phyloP scores from a whole-genome alignment of 2,113 vertebrate species.

The Perognathus longimembris region DNA sequence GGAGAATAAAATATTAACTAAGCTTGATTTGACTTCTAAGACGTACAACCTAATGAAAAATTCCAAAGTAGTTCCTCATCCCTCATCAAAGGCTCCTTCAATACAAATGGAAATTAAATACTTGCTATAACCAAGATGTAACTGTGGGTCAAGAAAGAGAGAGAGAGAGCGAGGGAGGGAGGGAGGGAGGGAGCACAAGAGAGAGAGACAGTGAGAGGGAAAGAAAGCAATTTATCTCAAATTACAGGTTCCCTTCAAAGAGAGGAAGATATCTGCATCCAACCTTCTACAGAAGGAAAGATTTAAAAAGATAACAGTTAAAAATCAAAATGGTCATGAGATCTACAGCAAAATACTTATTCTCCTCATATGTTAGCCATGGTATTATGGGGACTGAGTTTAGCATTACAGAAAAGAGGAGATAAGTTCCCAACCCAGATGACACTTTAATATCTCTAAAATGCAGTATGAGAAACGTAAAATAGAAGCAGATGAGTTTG shows the following conservation, averaged over 20 bases:
- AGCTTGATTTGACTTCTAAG: conserved; percentile 57
- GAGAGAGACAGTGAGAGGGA: background rate
- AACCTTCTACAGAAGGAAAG: background rate
- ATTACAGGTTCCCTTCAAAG: background rate
- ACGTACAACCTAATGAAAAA: conserved; percentile 44
- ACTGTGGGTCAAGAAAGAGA: background rate
- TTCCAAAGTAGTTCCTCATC: conserved; percentile 18
- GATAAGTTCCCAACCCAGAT: background rate
- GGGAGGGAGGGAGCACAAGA: background rate
- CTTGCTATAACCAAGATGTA: conserved; percentile 26
- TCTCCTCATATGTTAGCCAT: background rate
- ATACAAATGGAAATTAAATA: conserved; percentile 56
- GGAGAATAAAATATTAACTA: conserved; percentile 71
- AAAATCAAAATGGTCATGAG: background rate
- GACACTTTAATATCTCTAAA: background rate
- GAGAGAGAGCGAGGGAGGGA: background rate
- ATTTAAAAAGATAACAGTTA: background rate
- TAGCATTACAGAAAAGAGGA: background rate
- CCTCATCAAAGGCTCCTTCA: background rate
- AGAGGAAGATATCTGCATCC: background rate
- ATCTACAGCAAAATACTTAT: background rate
- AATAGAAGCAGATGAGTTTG: conserved; percentile 35
- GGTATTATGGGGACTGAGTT: background rate
- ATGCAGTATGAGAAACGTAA: background rate
- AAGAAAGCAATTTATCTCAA: background rate